phyloP scores from a whole-genome alignment of 2,797 vertebrate species.

The Siniperca undulata region DNA sequence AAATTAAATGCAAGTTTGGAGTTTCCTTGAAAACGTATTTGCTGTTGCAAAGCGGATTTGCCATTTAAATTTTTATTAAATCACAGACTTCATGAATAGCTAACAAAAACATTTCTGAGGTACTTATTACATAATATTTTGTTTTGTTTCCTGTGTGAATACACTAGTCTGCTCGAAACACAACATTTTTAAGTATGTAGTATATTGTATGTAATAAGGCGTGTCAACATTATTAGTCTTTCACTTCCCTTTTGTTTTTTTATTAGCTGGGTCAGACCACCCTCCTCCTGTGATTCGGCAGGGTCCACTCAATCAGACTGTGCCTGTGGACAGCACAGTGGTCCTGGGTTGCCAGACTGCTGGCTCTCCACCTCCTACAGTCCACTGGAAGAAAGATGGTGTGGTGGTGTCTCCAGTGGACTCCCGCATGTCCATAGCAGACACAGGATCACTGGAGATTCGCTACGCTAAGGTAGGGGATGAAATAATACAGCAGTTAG shows the following conservation, averaged over 20 bases:
- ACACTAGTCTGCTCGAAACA: not conserved
- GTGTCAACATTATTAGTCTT: not conserved
- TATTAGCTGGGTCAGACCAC: slow-evolving; percentile 90
- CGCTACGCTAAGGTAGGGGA: slow-evolving; percentile 91
- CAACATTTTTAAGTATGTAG: not conserved
- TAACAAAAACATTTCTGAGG: not conserved
- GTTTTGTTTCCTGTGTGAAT: not conserved
- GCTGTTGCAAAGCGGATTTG: not conserved
- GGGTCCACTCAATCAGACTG: slow-evolving; percentile 94
- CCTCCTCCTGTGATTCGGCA: slow-evolving; percentile 95
- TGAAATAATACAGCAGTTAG: not conserved
- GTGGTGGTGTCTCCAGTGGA: slow-evolving; percentile 89
- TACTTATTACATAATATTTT: not conserved
- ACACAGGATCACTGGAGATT: slow-evolving; percentile 91
- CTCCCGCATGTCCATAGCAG: slow-evolving; percentile 90
- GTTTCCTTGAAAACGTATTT: not conserved
- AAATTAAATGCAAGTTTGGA: not conserved
- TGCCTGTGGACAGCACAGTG: slow-evolving; percentile 92
- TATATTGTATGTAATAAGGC: not conserved
- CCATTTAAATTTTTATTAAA: not conserved
- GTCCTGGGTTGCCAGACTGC: slow-evolving; percentile 88
- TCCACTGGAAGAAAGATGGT: slow-evolving; percentile 95
- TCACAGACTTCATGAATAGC: not conserved
- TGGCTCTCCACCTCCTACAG: slow-evolving; percentile 87
- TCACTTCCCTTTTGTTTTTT: not conserved